Evolutionary conservation across 2,888 invertebrate species (phyloP), one percentile per base, ranked within the genome.

Genomic region (Pseudanteris insignis): DNA sequence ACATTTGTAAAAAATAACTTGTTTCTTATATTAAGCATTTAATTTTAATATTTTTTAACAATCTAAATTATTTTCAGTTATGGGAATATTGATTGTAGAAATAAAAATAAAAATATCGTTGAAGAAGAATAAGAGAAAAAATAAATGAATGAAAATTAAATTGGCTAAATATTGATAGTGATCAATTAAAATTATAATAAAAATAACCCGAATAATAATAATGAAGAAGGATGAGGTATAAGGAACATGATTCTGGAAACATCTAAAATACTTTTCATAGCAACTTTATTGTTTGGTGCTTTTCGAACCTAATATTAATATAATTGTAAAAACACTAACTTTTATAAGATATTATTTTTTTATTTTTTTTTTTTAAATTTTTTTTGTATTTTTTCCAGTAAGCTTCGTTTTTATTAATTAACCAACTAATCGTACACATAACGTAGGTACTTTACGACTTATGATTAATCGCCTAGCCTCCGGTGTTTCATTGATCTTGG

Each of bases 231-330:
- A 60, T 6, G 18, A 28, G 38, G 50, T n/a, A 48, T 9, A 4
- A 36, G 44, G 38, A 15, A 51, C 40, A 51, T 54, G 32, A 34
- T 21, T 24, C 13, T 34, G 34, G 15, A 51, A 44, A 36, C 34
- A 18, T 48, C n/a, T 29, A 9, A 30, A 12, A 14, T 59, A 46
- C 54, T 63, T 66, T 63, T 53, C 58, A 64, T 67, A 72, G 70
- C 70, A 74, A 74, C 70, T 76, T 76, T 73, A 75, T 76, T 73
- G 73, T 76, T 74, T 67, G 70, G 72, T 72, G 74, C 73, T 71
- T 73, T 70, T 72, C 68, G 69, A 70, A 71, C 69, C 73, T 70
- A 67, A 67, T 72, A 75, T 70, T 74, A 73, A 62, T 71, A 70
- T 70, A 74, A 72, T n/a, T 70, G 67, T 72, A 76, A 73, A 74